These are phyloP conservation scores for Macquaria ambigua DNA, from an alignment of 2,113 vertebrate species.

Conservation along the genomic window DNA sequence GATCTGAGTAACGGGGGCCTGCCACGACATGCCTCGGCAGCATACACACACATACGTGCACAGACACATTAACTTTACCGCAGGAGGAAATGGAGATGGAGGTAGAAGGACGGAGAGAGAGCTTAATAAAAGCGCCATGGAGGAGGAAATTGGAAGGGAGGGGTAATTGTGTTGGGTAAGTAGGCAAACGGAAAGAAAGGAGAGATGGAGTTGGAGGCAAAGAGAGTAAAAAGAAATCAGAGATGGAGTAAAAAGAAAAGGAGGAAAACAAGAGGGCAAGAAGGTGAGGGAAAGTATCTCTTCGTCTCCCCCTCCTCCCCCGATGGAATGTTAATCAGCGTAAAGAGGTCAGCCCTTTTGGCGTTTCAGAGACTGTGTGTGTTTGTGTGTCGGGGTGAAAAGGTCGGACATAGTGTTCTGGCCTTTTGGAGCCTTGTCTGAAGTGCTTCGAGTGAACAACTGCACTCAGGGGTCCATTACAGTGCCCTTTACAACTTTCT, in stretches of 20 bases:
- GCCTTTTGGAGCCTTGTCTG: constrained; percentile 58
- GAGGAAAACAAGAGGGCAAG: constrained; percentile 42
- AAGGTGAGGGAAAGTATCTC: constrained; percentile 74
- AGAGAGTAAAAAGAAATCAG: background rate
- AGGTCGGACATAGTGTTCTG: constrained; percentile 64
- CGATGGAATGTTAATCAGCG: constrained; percentile 79
- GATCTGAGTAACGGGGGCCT: constrained; percentile 35
- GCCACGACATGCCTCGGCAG: constrained; percentile 53
- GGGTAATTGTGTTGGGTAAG: constrained; percentile 25
- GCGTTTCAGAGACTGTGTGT: constrained; percentile 45
- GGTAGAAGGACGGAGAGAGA: background rate
- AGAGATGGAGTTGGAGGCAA: constrained; percentile 11
- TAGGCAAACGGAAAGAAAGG: constrained; percentile 19
- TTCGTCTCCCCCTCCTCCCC: constrained; percentile 37
- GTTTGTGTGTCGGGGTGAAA: constrained; percentile 66
- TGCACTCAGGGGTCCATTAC: constrained; percentile 52
- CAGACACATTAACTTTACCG: constrained; percentile 13
- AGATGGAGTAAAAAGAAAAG: constrained; percentile 2
- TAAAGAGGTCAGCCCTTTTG: constrained; percentile 72
- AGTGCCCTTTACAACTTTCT: constrained; percentile 47
- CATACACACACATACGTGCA: constrained; percentile 14
- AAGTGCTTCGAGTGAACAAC: constrained; percentile 60
- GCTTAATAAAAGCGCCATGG: constrained; percentile 5
- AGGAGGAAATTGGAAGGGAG: constrained; percentile 29
- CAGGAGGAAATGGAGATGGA: constrained; percentile 34